Evolutionary conservation across 1,140 invertebrate species (phyloP).

Genomic region (Aphelinus certus): DNA sequence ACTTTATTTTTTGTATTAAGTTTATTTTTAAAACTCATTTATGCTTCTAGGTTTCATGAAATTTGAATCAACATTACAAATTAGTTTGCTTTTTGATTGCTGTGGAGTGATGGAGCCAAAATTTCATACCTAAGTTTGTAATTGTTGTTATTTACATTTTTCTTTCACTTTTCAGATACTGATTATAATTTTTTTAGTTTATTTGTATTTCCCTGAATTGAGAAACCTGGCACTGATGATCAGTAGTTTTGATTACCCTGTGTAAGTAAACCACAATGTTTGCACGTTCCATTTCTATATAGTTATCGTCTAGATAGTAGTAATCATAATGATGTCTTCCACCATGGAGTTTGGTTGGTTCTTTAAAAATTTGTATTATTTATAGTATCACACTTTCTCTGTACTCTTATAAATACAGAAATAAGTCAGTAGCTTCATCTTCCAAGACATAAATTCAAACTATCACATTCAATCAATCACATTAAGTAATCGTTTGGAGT

Average conservation of each 20-base stretch:
- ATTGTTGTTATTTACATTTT: conserved; percentile 24
- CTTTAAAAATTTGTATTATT: too few species aligned
- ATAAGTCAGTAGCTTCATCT: conserved; percentile 7
- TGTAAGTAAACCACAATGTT: conserved; percentile 38
- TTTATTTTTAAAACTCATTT: conserved; percentile 25
- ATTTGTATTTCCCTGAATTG: conserved; percentile 45
- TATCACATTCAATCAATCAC: not conserved
- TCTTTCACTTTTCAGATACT: conserved; percentile 54
- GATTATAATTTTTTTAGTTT: conserved; percentile 55
- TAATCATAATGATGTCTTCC: not conserved
- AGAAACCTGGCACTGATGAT: conserved; percentile 48
- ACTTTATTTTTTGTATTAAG: conserved; percentile 49
- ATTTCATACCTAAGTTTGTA: conserved; percentile 16
- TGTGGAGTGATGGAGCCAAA: conserved; percentile 29
- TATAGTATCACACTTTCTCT: too few species aligned
- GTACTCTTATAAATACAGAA: too few species aligned
- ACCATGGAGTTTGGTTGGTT: too few species aligned
- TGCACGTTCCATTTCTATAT: conserved; percentile 12
- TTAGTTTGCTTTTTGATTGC: conserved; percentile 29
- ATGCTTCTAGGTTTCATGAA: conserved; percentile 13
- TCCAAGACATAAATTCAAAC: not conserved
- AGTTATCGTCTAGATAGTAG: not conserved
- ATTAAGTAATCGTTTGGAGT: conserved; percentile 28
- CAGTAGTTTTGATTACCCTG: conserved; percentile 32
- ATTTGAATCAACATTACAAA: conserved; percentile 21